Evolutionary conservation across 2,888 invertebrate species (phyloP), one percentile per base, ranked within the genome.

Genomic region (Melitaea athalia): DNA sequence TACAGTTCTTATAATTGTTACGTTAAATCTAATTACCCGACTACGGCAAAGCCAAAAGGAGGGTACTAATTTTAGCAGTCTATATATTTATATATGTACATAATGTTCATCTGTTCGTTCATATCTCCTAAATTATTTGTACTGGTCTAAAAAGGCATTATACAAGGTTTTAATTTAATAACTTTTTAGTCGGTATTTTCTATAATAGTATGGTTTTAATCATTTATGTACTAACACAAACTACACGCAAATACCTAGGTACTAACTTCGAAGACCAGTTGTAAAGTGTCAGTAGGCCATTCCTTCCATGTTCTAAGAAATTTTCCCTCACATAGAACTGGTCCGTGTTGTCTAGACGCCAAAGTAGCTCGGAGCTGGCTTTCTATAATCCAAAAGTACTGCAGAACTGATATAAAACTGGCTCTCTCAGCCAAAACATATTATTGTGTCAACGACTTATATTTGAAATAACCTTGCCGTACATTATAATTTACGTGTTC

Each of bases 261-360:
- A 55, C 31, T 55, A 33, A 72, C 69, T 59, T 47, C 24, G 11
- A n/a, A 38, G 12, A 24, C 57, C 38, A 57, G 57, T n/a, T 42
- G 42, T 15, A 33, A 42, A 75, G 75, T 79, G 78, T 79, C 76
- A 77, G 77, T 80, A 75, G 78, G 77, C 74, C 77, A 77, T 69
- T 72, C 72, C 68, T 64, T 73, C 72, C 68, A 69, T 74, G 71
- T 79, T 77, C 76, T 75, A 76, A 74, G 79, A 80, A 81, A 78
- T 74, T 71, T 72, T 77, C 75, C 77, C 77, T 76, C 79, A 67
- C 76, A 69, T 68, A 74, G 73, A 81, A 81, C 82, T 77, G 79
- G 81, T 81, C 77, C 73, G 72, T 69, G 71, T 72, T 70, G 75
- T 75, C 72, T 76, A 76, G 72, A 73, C 67, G 73, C 63, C 33